These are phyloP conservation scores for Ariolimax columbianus DNA, from an alignment of 2,888 invertebrate genomes.

Conservation along the genomic window DNA sequence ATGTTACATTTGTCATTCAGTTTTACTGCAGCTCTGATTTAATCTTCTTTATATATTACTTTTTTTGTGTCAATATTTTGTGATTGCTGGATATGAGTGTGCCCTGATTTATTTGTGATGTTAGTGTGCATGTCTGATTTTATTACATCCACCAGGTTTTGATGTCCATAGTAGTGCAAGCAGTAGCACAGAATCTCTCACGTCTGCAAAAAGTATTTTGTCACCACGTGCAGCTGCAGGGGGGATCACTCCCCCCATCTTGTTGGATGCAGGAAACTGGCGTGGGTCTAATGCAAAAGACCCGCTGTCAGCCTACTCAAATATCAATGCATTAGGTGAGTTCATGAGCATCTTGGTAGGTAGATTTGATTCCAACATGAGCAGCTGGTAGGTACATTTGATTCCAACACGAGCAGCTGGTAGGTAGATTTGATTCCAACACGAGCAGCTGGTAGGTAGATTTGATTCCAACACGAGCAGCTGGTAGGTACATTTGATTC, in stretches of 20 bases:
- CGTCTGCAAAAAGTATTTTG: constrained; percentile 75
- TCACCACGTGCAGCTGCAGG: constrained; percentile 51
- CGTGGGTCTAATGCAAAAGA: constrained; percentile 55
- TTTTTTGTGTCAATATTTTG: no score
- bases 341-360: not conserved
- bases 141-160: constrained; percentile 59
- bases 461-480: no score
- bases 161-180: constrained; percentile 80
- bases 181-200: constrained; percentile 92
- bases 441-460: no score
- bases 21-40: no score
- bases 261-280: constrained; percentile 50
- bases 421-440: no score
- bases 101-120: no score
- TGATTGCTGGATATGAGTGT: no score
- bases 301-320: constrained; percentile 58
- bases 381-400: no score
- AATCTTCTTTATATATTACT: no score
- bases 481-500: no score
- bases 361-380: not conserved
- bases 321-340: constrained; percentile 67
- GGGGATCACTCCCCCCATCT: constrained; percentile 48
- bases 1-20: no score
- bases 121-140: not conserved
- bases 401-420: no score